A percentile compares a stretch with the other conserved stretches of the same genome.
Evolutionary conservation across 2,113 vertebrate genomes (phyloP).

Genomic region (Chamaetylas fuelleborni): DNA sequence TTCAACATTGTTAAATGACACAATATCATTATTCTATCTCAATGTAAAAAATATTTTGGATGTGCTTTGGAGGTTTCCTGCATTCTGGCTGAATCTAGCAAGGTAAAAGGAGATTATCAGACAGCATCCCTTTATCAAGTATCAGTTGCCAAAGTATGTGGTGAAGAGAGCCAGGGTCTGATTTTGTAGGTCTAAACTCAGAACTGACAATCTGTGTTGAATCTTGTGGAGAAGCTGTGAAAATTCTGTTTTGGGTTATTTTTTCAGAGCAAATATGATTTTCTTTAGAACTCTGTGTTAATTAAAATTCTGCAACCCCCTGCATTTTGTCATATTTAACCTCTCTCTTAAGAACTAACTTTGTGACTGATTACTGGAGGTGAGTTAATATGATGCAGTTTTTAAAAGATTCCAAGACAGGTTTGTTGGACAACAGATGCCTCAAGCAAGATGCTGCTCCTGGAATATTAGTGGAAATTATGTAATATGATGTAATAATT

Average conservation of each 20-base stretch:
- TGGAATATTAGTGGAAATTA: background rate
- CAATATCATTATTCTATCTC: background rate
- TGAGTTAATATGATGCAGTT: background rate
- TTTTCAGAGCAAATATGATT: background rate
- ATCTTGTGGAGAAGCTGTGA: background rate
- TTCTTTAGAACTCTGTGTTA: background rate
- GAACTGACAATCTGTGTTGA: background rate
- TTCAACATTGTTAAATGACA: background rate
- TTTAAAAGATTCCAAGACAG: background rate
- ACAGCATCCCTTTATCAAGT: background rate
- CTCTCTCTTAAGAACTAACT: background rate
- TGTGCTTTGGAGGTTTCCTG: background rate
- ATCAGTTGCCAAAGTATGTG: background rate
- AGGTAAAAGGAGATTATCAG: background rate
- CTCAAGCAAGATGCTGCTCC: background rate
- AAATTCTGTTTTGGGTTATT: background rate
- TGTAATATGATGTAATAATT: background rate
- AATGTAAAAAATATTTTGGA: background rate
- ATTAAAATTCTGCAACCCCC: background rate
- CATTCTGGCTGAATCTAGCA: background rate
- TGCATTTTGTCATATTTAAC: background rate
- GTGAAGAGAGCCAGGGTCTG: background rate
- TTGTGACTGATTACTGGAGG: background rate
- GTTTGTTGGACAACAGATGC: background rate
- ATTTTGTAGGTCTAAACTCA: constrained; percentile 1